Conservation (phyloP, 2,888 invertebrate genomes). For the Penaeus monodon region DNA sequence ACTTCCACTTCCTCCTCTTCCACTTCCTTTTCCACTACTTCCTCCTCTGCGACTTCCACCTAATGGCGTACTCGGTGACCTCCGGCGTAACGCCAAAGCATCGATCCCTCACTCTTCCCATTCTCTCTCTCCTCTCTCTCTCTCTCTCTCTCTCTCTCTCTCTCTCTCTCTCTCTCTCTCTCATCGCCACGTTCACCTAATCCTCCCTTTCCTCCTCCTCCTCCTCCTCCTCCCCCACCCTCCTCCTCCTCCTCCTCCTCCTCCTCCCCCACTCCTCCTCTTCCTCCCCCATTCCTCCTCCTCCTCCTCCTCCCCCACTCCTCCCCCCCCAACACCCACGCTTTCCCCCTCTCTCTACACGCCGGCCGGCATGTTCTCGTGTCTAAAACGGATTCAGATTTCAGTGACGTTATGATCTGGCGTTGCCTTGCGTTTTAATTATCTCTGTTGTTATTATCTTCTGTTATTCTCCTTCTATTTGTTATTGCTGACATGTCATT, state of each 20-base stretch:
- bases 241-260: background rate
- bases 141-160: background rate
- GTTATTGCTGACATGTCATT: too few relatives aligned
- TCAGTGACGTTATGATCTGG: too few relatives aligned
- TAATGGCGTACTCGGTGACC: background rate
- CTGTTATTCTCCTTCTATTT: too few relatives aligned
- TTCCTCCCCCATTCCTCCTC: background rate
- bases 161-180: background rate
- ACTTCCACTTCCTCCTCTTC: background rate
- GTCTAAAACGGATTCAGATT: too few relatives aligned
- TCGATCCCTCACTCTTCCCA: background rate
- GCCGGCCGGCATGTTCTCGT: too few relatives aligned
- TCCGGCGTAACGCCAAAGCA: background rate
- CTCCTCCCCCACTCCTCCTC: background rate
- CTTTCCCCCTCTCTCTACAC: background rate
- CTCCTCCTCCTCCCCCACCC: background rate
- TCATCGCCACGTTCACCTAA: background rate
- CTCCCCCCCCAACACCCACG: background rate
- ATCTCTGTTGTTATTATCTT: too few relatives aligned
- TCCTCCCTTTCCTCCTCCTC: background rate
- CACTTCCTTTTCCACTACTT: background rate
- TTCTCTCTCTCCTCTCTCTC: slow-evolving; percentile 8
- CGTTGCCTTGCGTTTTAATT: too few relatives aligned
- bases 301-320: background rate
- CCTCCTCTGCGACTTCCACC: background rate